Evolutionary conservation across 2,888 invertebrate genomes (phyloP).

Genomic region (Beris chalybata): DNA sequence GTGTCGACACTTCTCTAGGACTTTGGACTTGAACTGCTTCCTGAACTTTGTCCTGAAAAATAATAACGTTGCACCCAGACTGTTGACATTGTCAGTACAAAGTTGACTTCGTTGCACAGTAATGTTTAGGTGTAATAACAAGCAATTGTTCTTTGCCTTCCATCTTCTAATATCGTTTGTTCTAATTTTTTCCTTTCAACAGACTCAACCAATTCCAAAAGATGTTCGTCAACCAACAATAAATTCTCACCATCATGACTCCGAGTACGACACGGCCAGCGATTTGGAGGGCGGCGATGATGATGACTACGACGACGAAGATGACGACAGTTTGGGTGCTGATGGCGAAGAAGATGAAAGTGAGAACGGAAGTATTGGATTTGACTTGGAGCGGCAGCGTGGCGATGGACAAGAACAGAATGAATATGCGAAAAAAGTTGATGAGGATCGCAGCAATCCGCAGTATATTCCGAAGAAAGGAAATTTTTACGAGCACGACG

Average conservation of each 20-base stretch:
- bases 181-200: background rate
- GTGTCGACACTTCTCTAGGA: too few relatives aligned
- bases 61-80: too few relatives aligned
- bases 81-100: too few relatives aligned
- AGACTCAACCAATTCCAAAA: slow-evolving; percentile 20
- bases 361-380: slow-evolving; percentile 40
- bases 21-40: too few relatives aligned
- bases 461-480: slow-evolving; percentile 96
- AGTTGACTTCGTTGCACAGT: too few relatives aligned
- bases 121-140: too few relatives aligned
- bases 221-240: slow-evolving; percentile 14
- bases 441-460: slow-evolving; percentile 94
- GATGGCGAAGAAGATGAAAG: slow-evolving; percentile 46
- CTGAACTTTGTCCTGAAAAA: too few relatives aligned
- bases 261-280: slow-evolving; percentile 57
- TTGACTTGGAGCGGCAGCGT: slow-evolving; percentile 62
- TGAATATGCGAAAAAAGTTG: slow-evolving; percentile 73
- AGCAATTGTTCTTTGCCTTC: too few relatives aligned
- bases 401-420: slow-evolving; percentile 68
- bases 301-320: slow-evolving; percentile 51
- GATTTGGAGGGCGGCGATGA: slow-evolving; percentile 51
- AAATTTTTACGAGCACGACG: slow-evolving; percentile 96
- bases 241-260: slow-evolving; percentile 55
- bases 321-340: slow-evolving; percentile 47
- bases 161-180: too few relatives aligned